Evolutionary conservation across 2,888 invertebrate genomes (phyloP).

Genomic region (Ormyrus rosae): DNA sequence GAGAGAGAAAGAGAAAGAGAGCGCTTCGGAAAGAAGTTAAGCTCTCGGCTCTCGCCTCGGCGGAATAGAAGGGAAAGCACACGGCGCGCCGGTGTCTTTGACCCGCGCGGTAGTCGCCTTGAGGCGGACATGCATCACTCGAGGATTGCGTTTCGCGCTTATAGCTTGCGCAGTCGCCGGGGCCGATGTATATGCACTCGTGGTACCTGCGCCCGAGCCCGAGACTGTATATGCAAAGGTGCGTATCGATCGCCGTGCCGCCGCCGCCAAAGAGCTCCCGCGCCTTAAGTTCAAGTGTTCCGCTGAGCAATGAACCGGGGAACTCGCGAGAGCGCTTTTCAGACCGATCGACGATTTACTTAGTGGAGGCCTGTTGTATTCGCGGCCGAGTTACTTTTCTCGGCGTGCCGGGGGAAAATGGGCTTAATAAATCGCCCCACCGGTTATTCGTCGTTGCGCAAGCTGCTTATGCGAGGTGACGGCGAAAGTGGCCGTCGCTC

Average conservation of each 20-base stretch:
- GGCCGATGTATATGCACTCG: background rate
- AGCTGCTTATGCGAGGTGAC: too few relatives aligned
- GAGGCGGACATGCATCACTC: constrained; percentile 54
- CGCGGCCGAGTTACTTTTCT: too few relatives aligned
- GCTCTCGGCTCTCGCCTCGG: constrained; percentile 11
- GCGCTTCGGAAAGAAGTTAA: background rate
- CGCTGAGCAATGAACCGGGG: background rate
- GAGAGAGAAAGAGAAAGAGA: background rate
- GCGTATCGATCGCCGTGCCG: constrained; percentile 24
- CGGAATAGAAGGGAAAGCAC: constrained; percentile 51
- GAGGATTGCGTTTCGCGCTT: constrained; percentile 39
- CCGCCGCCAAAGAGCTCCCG: background rate
- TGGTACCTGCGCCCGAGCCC: background rate
- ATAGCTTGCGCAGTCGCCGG: background rate
- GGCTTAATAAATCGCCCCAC: too few relatives aligned
- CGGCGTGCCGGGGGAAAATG: too few relatives aligned
- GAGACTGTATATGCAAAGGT: constrained; percentile 1
- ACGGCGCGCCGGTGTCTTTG: background rate
- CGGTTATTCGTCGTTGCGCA: too few relatives aligned
- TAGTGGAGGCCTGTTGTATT: too few relatives aligned
- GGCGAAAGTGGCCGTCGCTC: too few relatives aligned
- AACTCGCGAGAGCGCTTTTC: background rate
- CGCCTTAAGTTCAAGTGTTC: constrained; percentile 39
- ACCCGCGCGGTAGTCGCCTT: constrained; percentile 44
- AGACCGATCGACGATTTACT: background rate